A percentile compares a stretch with the other conserved stretches of the same genome.
These are phyloP conservation scores for Albula glossodonta DNA, from an alignment of 2,113 vertebrate species.

Conservation along the genomic window DNA sequence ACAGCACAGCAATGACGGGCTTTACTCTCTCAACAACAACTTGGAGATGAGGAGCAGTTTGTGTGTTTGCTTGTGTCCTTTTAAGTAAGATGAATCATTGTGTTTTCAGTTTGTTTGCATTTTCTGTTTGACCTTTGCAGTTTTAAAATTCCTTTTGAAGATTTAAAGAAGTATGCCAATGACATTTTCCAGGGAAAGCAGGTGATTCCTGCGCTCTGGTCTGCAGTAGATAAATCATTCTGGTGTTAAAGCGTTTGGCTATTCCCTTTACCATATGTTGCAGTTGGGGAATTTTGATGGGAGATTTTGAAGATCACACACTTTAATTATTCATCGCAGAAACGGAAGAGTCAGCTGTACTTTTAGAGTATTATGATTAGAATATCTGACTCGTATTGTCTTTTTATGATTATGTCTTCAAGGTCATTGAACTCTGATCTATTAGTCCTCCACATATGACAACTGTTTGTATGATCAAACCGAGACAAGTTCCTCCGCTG, in stretches of 20 bases:
- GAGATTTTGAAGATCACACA: background rate
- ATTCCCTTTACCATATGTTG: background rate
- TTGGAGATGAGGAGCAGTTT: no score
- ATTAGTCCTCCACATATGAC: background rate
- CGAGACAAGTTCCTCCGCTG: background rate
- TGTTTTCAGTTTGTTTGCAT: background rate
- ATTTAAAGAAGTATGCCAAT: background rate
- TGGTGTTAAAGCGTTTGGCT: background rate
- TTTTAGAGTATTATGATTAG: background rate
- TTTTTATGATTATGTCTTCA: background rate
- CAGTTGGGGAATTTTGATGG: background rate
- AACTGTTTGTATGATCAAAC: background rate
- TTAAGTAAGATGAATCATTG: background rate
- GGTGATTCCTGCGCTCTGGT: background rate
- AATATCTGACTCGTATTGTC: background rate
- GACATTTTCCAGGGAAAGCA: background rate
- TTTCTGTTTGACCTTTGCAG: background rate
- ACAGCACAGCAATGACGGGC: background rate
- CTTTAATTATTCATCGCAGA: background rate
- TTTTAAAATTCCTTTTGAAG: background rate
- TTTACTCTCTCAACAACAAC: background rate
- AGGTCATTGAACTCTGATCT: background rate
- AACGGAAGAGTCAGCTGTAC: background rate
- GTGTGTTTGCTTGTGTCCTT: background rate
- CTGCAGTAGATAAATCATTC: background rate